Conservation (phyloP, 2,888 invertebrate genomes). For the Drosophila recens region DNA sequence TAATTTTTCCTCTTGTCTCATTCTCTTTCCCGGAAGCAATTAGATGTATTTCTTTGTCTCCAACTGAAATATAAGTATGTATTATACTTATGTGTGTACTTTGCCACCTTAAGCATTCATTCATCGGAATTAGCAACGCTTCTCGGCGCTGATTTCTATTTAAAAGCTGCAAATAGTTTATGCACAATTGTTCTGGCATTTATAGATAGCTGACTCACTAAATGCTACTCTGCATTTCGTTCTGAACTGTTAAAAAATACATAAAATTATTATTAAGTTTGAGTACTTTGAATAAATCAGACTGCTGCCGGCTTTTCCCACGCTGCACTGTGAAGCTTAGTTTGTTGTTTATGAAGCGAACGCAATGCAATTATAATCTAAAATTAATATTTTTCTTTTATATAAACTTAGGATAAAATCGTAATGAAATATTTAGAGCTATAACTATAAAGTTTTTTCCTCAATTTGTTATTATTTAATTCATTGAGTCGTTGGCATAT, state of each 20-base stretch:
- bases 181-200: constrained; percentile 1
- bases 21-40: constrained; percentile 71
- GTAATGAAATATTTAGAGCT: no score
- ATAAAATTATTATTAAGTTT: background rate
- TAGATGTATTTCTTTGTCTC: constrained; percentile 45
- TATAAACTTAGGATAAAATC: no score
- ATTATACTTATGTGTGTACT: constrained; percentile 11
- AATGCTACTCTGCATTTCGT: background rate
- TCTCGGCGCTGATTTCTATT: constrained; percentile 21
- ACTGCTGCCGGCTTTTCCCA: background rate
- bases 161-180: background rate
- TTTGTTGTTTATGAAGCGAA: background rate
- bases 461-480: background rate
- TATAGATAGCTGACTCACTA: constrained; percentile 1
- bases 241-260: background rate
- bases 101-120: constrained; percentile 32
- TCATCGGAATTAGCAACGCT: constrained; percentile 39
- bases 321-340: background rate
- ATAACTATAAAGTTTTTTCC: background rate
- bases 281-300: background rate
- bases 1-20: constrained; percentile 23
- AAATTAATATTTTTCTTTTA: no score
- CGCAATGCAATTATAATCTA: no score
- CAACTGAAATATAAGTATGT: background rate
- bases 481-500: background rate